These are phyloP conservation scores for Kryptopterus vitreolus DNA, from an alignment of 2,797 vertebrate genomes.

Conservation along the genomic window DNA sequence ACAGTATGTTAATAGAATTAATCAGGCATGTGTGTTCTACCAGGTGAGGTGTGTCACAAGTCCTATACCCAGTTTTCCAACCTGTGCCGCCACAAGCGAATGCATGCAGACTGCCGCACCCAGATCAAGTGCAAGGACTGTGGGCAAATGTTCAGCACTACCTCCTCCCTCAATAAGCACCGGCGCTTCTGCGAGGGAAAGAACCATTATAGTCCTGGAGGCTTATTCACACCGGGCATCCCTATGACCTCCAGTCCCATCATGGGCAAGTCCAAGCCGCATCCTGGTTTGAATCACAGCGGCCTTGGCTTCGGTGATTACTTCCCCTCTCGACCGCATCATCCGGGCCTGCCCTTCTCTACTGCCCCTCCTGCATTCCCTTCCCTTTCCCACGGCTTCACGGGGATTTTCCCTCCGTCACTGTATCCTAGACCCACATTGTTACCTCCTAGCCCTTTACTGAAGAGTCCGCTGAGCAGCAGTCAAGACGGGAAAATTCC, in stretches of 20 bases:
- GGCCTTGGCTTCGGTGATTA: conserved; percentile 89
- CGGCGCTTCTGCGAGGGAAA: conserved; percentile 99
- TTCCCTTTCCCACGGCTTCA: conserved; percentile 87
- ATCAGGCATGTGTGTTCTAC: conserved; percentile 80
- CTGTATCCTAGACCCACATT: conserved; percentile 91
- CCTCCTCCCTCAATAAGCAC: conserved; percentile 99
- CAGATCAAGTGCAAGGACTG: conserved; percentile 99
- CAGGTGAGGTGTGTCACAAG: conserved; percentile 99
- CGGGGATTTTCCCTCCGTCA: conserved; percentile 91
- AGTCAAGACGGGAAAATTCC: conserved; percentile 88
- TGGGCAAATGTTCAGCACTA: conserved; percentile 99
- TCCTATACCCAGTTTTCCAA: conserved; percentile 99
- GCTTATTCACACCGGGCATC: conserved; percentile 88
- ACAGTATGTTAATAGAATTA: conserved; percentile 83
- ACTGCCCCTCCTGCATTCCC: conserved; percentile 83
- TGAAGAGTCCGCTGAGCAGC: conserved; percentile 88
- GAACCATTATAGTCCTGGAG: conserved; percentile 85
- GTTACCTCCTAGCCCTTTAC: conserved; percentile 87
- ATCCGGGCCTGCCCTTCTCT: conserved; percentile 85
- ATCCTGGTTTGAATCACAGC: conserved; percentile 83
- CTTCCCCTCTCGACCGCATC: conserved; percentile 90
- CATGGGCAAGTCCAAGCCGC: conserved; percentile 91
- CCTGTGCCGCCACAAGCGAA: conserved; percentile 99
- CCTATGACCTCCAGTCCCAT: conserved; percentile 88
- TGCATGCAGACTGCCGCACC: conserved; percentile 99